A percentile compares a stretch with the other conserved stretches of the same genome.
These are phyloP conservation scores for Pelecanus crispus DNA, from an alignment of 2,113 vertebrate species.

Conservation along the genomic window DNA sequence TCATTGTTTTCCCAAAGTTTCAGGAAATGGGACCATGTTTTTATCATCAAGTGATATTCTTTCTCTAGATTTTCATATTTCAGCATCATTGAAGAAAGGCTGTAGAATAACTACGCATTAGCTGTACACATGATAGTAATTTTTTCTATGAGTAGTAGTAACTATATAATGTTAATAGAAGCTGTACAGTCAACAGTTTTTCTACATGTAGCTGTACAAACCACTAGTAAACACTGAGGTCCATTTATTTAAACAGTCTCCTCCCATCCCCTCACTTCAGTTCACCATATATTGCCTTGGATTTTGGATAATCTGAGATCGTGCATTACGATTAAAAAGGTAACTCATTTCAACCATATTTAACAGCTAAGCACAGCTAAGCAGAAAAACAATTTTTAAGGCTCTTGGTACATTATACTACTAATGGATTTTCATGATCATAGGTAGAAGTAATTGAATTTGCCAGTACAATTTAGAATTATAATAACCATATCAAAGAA, in stretches of 20 bases:
- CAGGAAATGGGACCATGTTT: not conserved
- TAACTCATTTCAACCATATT: not conserved
- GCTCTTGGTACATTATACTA: not conserved
- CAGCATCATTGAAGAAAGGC: not conserved
- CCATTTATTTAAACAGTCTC: not conserved
- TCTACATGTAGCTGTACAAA: not conserved
- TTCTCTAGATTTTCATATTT: not conserved
- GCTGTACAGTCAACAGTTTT: not conserved
- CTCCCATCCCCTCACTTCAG: not conserved
- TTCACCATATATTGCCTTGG: not conserved
- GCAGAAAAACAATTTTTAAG: not conserved
- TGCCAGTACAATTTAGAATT: not conserved
- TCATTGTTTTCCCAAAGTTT: not conserved
- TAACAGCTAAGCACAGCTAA: not conserved
- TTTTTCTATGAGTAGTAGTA: not conserved
- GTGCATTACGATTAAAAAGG: not conserved
- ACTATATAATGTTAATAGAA: not conserved
- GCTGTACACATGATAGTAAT: not conserved
- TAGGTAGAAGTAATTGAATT: conserved; percentile 3
- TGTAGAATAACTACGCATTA: not conserved
- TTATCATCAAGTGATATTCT: not conserved
- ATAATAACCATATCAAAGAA: conserved; percentile 8
- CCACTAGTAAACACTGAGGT: not conserved
- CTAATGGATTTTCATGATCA: not conserved
- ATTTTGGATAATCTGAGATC: not conserved